A percentile compares a stretch with the other conserved stretches of the same genome.
Conservation (phyloP, 2,113 vertebrate genomes). For the Acrocephalus arundinaceus region DNA sequence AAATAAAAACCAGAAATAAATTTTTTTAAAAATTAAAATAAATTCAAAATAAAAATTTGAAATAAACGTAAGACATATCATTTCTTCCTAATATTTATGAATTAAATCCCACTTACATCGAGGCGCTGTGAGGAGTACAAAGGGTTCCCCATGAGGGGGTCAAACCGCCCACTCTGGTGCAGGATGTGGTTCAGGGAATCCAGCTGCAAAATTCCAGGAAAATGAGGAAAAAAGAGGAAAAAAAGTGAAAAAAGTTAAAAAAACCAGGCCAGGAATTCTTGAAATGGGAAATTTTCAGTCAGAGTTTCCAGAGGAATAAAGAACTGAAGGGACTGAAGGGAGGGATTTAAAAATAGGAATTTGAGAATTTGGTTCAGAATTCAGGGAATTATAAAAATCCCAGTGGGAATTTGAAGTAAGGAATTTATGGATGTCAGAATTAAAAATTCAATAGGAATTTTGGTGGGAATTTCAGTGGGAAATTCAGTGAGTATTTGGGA, state of each 20-base stretch:
- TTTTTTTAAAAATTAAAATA: not conserved
- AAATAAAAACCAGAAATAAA: no score
- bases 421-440: no score
- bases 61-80: no score
- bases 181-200: conserved; percentile 68
- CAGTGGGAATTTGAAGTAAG: not conserved
- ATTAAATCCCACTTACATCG: conserved; percentile 1
- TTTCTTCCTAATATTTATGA: not conserved
- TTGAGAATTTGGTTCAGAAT: no score
- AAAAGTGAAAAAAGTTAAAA: not conserved
- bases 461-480: no score
- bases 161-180: conserved; percentile 55
- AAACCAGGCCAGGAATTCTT: accelerated
- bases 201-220: not conserved
- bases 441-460: no score
- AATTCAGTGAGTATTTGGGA: no score
- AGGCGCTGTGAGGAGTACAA: conserved; percentile 59
- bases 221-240: accelerated
- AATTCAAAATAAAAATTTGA: not conserved
- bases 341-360: no score
- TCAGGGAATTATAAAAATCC: no score
- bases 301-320: not conserved
- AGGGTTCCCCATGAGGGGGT: conserved; percentile 57
- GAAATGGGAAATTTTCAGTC: not conserved
- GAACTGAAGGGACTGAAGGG: no score